Base-by-base conservation (phyloP, 1,140 invertebrate genomes). In the Diorhabda sublineata region DNA sequence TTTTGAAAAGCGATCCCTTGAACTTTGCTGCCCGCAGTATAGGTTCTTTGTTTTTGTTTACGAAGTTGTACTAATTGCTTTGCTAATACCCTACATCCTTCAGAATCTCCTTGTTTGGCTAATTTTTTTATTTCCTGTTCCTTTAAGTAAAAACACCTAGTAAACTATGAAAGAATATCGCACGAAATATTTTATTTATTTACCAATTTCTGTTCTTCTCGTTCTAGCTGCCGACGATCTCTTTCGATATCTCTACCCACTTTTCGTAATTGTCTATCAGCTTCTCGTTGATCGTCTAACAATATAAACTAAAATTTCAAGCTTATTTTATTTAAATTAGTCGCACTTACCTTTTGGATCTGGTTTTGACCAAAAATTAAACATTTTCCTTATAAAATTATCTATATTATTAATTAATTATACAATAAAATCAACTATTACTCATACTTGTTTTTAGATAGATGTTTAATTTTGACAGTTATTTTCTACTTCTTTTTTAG, bases 181-280 rank as follows among this genome's bases (percentile, higher is more conserved):
- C 11, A 58, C 2, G 9, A n/a, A 52, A 52, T 52, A 52, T 52
- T 52, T 52, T 52, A 9, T 4, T 8, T 52, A 52, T 80, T 81
- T 83, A 92, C 91, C 76, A 97, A 80, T 86, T 96, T 93, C 74
- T 95, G 95, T 81, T 97, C 95, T 83, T 96, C 92, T 76, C 88
- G 85, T 81, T 96, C 94, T 66, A 97, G 80, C 74, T 91, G 86
- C 66, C 85, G 79, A 73, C 90, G 86, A 79, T 96, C 94, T 73
- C 92, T 85, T 69, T 94, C 93, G 72, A 97, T 85, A 80, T 95
- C 93, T 77, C 95, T 84, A 4, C 89, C 88, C 45, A 91, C 92
- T 85, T 91, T 93, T 42, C 90, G 82, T 43, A 97, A 79, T 52
- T 88, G 87, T 74, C 88, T 85, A 77, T 96, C 93, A 86, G 93